Conservation (phyloP, 2,113 vertebrate species). For the Sula dactylatra region DNA sequence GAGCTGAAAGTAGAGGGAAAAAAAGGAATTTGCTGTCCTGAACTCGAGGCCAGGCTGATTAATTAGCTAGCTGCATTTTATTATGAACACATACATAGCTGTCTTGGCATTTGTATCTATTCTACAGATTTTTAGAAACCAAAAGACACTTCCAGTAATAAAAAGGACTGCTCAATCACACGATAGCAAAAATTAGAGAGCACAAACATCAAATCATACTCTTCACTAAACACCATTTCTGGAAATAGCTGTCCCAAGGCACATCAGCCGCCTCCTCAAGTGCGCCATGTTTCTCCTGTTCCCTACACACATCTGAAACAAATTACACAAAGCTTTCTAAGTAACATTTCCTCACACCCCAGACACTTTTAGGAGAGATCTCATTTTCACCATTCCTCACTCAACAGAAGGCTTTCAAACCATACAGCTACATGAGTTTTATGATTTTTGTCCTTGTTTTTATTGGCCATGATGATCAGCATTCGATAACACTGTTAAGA, state of each 20-base stretch:
- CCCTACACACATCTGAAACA: background rate
- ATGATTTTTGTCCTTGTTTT: background rate
- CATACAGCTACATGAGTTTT: background rate
- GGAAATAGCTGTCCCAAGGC: conserved; percentile 12
- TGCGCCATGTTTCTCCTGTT: background rate
- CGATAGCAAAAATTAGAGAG: background rate
- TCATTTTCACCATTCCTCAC: background rate
- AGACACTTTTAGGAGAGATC: background rate
- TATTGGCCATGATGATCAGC: background rate
- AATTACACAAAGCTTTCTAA: background rate
- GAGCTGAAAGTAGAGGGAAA: background rate
- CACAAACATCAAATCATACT: background rate
- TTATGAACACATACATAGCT: background rate
- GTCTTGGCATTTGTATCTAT: background rate
- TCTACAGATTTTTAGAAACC: background rate
- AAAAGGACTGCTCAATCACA: background rate
- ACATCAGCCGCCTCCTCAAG: background rate
- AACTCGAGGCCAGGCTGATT: background rate
- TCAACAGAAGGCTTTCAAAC: background rate
- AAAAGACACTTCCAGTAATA: background rate
- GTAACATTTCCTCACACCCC: background rate
- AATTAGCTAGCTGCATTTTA: background rate
- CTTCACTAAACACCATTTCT: background rate
- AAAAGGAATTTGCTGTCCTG: background rate
- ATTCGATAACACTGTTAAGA: background rate